phyloP scores from a whole-genome alignment of 2,797 vertebrate species.

The Sebastolobus alascanus region DNA sequence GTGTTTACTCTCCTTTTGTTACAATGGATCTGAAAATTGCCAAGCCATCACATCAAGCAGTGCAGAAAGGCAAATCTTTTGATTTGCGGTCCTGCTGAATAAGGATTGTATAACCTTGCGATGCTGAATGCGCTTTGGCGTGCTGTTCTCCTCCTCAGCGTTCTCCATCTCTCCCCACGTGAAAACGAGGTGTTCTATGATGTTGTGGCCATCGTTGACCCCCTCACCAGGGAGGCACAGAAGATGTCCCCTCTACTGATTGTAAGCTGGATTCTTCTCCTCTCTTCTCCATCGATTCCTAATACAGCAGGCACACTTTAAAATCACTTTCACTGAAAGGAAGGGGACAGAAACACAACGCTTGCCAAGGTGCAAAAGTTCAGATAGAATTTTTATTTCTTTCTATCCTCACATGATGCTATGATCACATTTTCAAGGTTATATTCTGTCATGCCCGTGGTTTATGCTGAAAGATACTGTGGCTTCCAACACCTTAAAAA shows the following conservation, averaged over 20 bases:
- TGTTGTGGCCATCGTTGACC: slow-evolving; percentile 92
- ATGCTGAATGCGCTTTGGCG: slow-evolving; percentile 45
- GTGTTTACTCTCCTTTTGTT: slow-evolving; percentile 31
- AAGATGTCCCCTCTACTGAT: slow-evolving; percentile 92
- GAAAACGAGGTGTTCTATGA: slow-evolving; percentile 91
- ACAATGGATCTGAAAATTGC: slow-evolving; percentile 40
- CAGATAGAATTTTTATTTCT: background rate
- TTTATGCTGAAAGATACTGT: background rate
- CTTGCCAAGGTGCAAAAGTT: background rate
- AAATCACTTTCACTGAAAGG: slow-evolving; percentile 16
- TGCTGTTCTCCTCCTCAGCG: slow-evolving; percentile 76
- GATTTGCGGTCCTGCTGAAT: slow-evolving; percentile 57
- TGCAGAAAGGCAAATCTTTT: slow-evolving; percentile 35
- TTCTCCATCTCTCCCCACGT: slow-evolving; percentile 88
- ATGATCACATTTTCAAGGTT: slow-evolving; percentile 9
- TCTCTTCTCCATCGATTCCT: background rate
- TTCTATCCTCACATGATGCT: slow-evolving; percentile 1
- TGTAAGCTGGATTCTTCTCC: slow-evolving; percentile 83
- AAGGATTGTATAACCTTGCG: slow-evolving; percentile 41
- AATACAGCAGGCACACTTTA: slow-evolving; percentile 6
- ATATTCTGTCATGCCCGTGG: background rate
- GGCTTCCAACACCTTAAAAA: background rate
- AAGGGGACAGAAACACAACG: background rate
- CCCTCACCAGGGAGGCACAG: slow-evolving; percentile 94
- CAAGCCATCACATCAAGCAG: slow-evolving; percentile 31